Base-by-base conservation (phyloP, 2,797 vertebrate species). In the Myripristis murdjan region DNA sequence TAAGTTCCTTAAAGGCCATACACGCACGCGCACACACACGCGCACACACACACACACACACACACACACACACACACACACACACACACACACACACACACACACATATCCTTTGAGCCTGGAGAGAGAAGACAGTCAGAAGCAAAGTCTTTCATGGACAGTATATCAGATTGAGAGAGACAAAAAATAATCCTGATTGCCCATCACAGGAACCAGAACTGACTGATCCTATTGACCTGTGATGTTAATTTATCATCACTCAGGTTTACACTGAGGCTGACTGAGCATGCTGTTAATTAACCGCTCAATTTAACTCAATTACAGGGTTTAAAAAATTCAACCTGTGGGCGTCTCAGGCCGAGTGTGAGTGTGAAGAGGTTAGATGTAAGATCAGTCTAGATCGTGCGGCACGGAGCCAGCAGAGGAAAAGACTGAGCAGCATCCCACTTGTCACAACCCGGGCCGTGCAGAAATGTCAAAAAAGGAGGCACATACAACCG, bases 231-330 rank as follows among this genome's bases (percentile, higher is more conserved):
- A 22, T 4, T 62, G 43, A 48, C 28, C 59, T 22, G 59, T 15
- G 44, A 48, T 44, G 18, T 61, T 20, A 26, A 47, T 22, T 48
- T 49, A 33, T 33, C 44, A 20, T 47, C 43, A 33, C 58, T 31
- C 24, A 5, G 23, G 41, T 47, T n/a, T 28, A 48, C 58, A 47
- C 35, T 20, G 8, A 31, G 4, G 15, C 4, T 24, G 2, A 43
- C 43, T 7, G 11, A 33, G 11, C 23, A 10, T 22, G 33, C 9
- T 48, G 43, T 48, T 11, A 44, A 44, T 47, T 28, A 48, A 23
- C 44, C 6, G 43, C 59, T 33, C 46, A 44, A 61, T 48, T 60
- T 47, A 47, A 22, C 58, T 20, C n/a, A 47, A 61, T 61, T 46
- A 48, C 0, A 10, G 22, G 3, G 26, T 47, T 47, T 47, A 22